Conservation (phyloP, 2,797 vertebrate genomes). For the Sebastes hubbsi region DNA sequence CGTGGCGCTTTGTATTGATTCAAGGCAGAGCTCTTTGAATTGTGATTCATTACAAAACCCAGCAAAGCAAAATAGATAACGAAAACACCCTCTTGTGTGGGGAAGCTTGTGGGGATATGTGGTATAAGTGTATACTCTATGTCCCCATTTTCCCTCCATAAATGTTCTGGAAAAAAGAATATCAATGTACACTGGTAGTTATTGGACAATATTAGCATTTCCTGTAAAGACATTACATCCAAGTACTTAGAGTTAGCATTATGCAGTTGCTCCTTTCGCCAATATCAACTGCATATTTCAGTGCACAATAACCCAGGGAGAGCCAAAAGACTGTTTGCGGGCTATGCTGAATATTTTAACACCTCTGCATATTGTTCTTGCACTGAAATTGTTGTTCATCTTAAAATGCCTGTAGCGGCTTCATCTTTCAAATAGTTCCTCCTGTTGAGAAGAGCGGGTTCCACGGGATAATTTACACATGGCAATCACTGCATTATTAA, state of each 20-base stretch:
- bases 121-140: neutral
- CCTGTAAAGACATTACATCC: slow-evolving; percentile 33
- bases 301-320: slow-evolving; percentile 65
- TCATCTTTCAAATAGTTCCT: slow-evolving; percentile 66
- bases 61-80: slow-evolving; percentile 63
- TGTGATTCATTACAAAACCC: slow-evolving; percentile 79
- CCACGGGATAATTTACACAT: slow-evolving; percentile 62
- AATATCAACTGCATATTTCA: slow-evolving; percentile 69
- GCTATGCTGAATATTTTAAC: slow-evolving; percentile 80
- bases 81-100: slow-evolving; percentile 32
- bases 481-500: slow-evolving; percentile 72
- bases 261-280: slow-evolving; percentile 26
- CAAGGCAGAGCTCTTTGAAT: slow-evolving; percentile 65
- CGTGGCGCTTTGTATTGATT: slow-evolving; percentile 73
- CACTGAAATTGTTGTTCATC: slow-evolving; percentile 70
- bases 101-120: slow-evolving; percentile 14
- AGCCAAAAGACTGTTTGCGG: slow-evolving; percentile 56
- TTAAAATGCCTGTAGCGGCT: slow-evolving; percentile 67
- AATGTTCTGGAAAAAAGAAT: slow-evolving; percentile 11
- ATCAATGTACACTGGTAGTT: slow-evolving; percentile 1
- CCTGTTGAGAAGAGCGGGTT: slow-evolving; percentile 55
- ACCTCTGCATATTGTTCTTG: slow-evolving; percentile 77
- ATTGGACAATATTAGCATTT: slow-evolving; percentile 37
- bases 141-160: neutral
- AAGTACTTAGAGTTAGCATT: slow-evolving; percentile 20